These are phyloP conservation scores for Leucania comma DNA, from an alignment of 2,888 invertebrate species.

Conservation along the genomic window DNA sequence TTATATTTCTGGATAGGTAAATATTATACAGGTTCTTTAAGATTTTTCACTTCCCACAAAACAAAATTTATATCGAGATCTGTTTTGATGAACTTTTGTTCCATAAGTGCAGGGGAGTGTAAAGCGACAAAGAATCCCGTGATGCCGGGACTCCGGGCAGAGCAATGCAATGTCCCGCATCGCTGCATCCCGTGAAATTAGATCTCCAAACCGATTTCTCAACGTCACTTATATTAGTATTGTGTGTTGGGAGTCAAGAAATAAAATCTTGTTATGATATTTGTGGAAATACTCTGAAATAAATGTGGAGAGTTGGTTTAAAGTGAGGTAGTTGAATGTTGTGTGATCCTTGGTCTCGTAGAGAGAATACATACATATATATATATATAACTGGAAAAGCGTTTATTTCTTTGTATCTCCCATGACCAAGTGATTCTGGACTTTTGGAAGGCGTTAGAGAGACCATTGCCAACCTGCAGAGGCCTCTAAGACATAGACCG, in stretches of 20 bases:
- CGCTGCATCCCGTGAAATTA: slow-evolving; percentile 54
- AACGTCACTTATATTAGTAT: slow-evolving; percentile 54
- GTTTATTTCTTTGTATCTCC: neutral
- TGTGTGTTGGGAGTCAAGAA: slow-evolving; percentile 37
- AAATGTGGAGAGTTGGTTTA: slow-evolving; percentile 13
- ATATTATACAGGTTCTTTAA: neutral
- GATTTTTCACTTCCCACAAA: neutral
- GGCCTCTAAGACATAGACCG: too few species aligned
- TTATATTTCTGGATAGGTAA: neutral
- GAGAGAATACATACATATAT: too few species aligned
- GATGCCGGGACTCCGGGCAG: slow-evolving; percentile 29
- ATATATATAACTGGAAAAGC: neutral
- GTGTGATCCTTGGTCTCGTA: neutral
- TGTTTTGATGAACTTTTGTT: slow-evolving; percentile 14
- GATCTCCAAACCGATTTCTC: slow-evolving; percentile 55
- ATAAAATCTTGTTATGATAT: slow-evolving; percentile 50
- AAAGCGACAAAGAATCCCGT: slow-evolving; percentile 30
- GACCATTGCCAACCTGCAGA: neutral
- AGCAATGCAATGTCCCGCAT: slow-evolving; percentile 59
- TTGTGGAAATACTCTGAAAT: slow-evolving; percentile 23
- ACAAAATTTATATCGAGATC: slow-evolving; percentile 13
- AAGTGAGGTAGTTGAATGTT: slow-evolving; percentile 7
- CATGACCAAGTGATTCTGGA: neutral
- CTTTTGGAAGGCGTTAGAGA: neutral
- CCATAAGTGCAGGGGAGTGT: slow-evolving; percentile 29